Evolutionary conservation across 1,140 invertebrate species (phyloP), one percentile per base, ranked within the genome.

Genomic region (Trichonephila clavipes): DNA sequence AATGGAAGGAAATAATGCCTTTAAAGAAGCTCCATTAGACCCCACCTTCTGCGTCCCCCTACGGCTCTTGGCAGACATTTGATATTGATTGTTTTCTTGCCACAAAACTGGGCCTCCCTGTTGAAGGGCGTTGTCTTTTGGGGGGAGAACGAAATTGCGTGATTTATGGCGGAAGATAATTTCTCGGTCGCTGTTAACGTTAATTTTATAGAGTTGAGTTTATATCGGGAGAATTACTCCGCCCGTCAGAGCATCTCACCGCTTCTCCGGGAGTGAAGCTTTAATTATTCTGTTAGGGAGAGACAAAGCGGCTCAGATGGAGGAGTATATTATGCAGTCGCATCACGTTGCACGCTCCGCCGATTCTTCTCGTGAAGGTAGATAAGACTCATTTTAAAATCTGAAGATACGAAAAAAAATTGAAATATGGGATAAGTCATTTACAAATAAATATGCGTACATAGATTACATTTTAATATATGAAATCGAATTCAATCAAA

Each of bases 81-180:
- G 44, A 85, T 85, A 85, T 92, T 92, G 90, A 92, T 92, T 92
- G 90, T 92, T 92, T 92, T 92, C 90, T 92, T 82, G 51, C 72
- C n/a, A 58, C 81, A 85, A 34, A 64, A 61, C 51, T 51, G n/a
- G 62, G 83, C 24, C 44, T 88, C 86, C 51, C 19, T 66, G 62
- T 77, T 89, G 88, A 72, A 89, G 88, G 88, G 88, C 88, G 88
- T 89, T 89, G 88, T 89, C 88, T 89, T 77, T 12, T 89, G n/a
- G 66, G 64, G 34, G 66, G 66, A 62, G 18, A 51, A 85, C 83
- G 83, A 85, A 85, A 92, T 83, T 92, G 81, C 61, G 90, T 92
- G 90, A 92, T 92, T 92, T 92, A 92, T 92, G 90, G 90, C 61
- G 34, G 64, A 92, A 92, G 90, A 92, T 92, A 92, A 85, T 92